phyloP scores from a whole-genome alignment of 1,140 invertebrate species.

The Drosophila prosaltans region DNA sequence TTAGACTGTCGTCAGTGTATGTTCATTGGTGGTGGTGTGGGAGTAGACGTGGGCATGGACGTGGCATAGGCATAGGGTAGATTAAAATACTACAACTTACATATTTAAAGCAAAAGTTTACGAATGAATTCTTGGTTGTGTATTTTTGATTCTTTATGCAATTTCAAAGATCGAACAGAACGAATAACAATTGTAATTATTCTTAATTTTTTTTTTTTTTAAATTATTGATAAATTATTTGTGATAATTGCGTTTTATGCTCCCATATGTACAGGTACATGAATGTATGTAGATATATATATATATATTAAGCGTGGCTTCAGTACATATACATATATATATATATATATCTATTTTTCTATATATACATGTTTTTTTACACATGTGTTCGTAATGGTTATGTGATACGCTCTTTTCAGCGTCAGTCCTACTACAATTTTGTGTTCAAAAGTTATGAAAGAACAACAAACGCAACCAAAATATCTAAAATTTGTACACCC shows the following conservation, averaged over 20 bases:
- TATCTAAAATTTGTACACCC: not conserved
- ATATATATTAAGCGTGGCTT: conserved; percentile 15
- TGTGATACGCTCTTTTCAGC: conserved; percentile 1
- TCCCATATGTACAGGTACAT: conserved; percentile 36
- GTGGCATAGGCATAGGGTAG: conserved; percentile 9
- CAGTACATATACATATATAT: conserved; percentile 11
- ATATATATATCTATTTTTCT: conserved; percentile 14
- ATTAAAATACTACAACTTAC: conserved; percentile 15
- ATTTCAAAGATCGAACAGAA: conserved; percentile 33
- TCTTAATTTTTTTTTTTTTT: conserved; percentile 35
- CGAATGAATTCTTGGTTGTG: conserved; percentile 52
- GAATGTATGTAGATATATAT: conserved; percentile 36
- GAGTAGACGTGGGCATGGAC: conserved; percentile 19
- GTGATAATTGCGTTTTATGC: conserved; percentile 68
- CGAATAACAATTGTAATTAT: conserved; percentile 41
- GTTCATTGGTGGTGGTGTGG: conserved; percentile 12
- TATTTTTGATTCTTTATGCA: conserved; percentile 47
- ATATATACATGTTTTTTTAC: conserved; percentile 12
- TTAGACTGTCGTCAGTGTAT: conserved; percentile 48
- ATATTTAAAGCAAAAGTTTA: conserved; percentile 5
- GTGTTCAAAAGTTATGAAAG: conserved; percentile 18
- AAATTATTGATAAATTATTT: conserved; percentile 73
- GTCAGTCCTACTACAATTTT: conserved; percentile 15
- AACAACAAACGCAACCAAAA: conserved; percentile 10
- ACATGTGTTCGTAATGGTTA: conserved; percentile 9